Evolutionary conservation across 2,113 vertebrate species (phyloP), one percentile per base, ranked within the genome.

Genomic region (Nycticryphes semicollaris): DNA sequence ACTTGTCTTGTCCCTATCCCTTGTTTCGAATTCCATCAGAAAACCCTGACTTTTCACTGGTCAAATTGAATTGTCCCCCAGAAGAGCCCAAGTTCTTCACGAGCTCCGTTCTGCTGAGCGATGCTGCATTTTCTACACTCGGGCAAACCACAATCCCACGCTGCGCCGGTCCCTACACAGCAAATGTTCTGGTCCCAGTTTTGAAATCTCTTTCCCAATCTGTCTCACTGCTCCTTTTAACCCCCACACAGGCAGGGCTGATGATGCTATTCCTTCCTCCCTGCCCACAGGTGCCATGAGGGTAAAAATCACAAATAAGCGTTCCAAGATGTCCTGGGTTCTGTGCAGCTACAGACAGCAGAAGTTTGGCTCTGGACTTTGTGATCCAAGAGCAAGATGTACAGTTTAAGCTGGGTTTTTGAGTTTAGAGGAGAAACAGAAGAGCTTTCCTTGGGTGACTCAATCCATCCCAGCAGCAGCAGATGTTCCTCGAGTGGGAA

Each of bases 141-240:
- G 7, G 31, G 33, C 41, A 84, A 84, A 80, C 79, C 74, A 31
- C 74, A 54, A 39, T 68, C 82, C 57, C 83, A 80, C 3, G 0
- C n/a, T 51, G 41, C 0, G 1, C 35, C 1, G 0, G 15, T 20
- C 53, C 39, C 47, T 19, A 4, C 0, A 0, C 37, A 68, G 43
- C 11, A 43, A 63, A 66, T 25, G 15, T 53, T 66, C 48, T 64
- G 59, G 12, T 66, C 60, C 74, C 57, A 81, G 0, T 14, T 74
- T 41, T 22, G 73, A 79, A 74, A 73, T 14, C 60, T 53, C 39
- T 27, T 50, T 9, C 39, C 20, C 24, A 14, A 1, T 48, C 41
- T 30, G 14, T 59, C 64, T 68, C 12, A 12, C 50, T 0, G 0
- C 24, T 39, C 20, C 53, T 68, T 90, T 85, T 64, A 77, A 54